A percentile compares a stretch with the other conserved stretches of the same genome.
Conservation (phyloP, 2,888 invertebrate species). For the Octodonta nipae region DNA sequence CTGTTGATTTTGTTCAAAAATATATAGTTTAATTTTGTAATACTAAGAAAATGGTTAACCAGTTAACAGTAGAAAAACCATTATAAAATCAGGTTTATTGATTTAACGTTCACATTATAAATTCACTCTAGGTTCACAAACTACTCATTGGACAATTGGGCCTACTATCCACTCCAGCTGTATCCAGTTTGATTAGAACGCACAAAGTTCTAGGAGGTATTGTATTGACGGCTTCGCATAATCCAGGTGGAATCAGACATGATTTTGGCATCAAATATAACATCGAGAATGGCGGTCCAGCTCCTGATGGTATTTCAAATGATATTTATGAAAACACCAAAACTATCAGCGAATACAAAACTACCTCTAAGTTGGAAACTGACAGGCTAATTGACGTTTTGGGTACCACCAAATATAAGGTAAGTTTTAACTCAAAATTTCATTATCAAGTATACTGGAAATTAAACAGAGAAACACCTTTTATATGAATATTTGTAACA, state of each 20-base stretch:
- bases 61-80: too few relatives aligned
- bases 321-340: conserved; percentile 73
- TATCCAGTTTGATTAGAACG: conserved; percentile 85
- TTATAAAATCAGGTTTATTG: too few relatives aligned
- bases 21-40: too few relatives aligned
- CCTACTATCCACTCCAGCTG: conserved; percentile 93
- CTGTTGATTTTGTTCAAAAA: too few relatives aligned
- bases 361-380: conserved; percentile 56
- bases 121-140: conserved; percentile 55
- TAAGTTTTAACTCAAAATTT: conserved; percentile 36
- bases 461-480: too few relatives aligned
- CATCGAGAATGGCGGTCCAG: conserved; percentile 92
- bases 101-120: too few relatives aligned
- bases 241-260: conserved; percentile 92
- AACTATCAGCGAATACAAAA: conserved; percentile 64
- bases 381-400: conserved; percentile 59
- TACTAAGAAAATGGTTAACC: too few relatives aligned
- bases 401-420: conserved; percentile 52
- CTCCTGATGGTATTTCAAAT: conserved; percentile 81
- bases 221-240: conserved; percentile 95
- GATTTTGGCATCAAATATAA: conserved; percentile 99
- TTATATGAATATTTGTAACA: too few relatives aligned
- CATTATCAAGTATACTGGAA: too few relatives aligned
- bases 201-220: conserved; percentile 81
- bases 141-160: conserved; percentile 87